Base-by-base conservation (phyloP, 2,797 vertebrate species). In the Bothrops alternatus region DNA sequence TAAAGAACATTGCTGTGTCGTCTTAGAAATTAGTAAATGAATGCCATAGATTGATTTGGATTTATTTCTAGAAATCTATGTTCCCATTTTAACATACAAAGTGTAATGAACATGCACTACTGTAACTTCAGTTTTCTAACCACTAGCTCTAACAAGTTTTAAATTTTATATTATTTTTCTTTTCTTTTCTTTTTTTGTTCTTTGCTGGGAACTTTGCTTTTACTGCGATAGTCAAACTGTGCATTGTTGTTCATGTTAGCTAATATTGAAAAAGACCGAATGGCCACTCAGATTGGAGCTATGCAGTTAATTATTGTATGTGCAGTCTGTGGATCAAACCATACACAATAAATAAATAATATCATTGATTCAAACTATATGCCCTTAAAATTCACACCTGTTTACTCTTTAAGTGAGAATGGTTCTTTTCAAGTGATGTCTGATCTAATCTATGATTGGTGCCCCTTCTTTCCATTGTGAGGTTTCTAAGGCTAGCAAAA, bases 71-170 rank as follows among this genome's bases (percentile, higher is more conserved):
- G 28, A 90, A 94, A 94, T 91, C 20, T 90, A 47, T 42, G 3
- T 91, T 91, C 60, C 73, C 94, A 23, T 92, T 93, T 92, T 32
- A 91, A 42, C n/a, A 26, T 5, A 85, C 42, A 60, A 47, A 88
- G 56, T 92, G 82, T 92, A 47, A 1, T 26, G 91, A 90, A 14
- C 8, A 63, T 90, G 56, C 12, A 16, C 25, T 69, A 25, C 2
- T 47, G 42, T 82, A 69, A 37, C 91, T 94, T 61, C 91, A 18
- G 12, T 4, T 87, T 89, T 93, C 65, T 47, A 94, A 92, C 90
- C 20, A 55, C 2, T 25, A 55, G 25, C 25, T 69, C 32, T 61
- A 60, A 25, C 42, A 69, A 63, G 42, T 14, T 60, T 16, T 56
- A 82, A 10, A 23, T 14, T 78, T 91, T 91, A 42, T 42, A 93